Percentiles rank a stretch among this genome's conserved stretches.
phyloP scores from a whole-genome alignment of 2,113 vertebrate genomes.

The Sylvilagus bachmani region DNA sequence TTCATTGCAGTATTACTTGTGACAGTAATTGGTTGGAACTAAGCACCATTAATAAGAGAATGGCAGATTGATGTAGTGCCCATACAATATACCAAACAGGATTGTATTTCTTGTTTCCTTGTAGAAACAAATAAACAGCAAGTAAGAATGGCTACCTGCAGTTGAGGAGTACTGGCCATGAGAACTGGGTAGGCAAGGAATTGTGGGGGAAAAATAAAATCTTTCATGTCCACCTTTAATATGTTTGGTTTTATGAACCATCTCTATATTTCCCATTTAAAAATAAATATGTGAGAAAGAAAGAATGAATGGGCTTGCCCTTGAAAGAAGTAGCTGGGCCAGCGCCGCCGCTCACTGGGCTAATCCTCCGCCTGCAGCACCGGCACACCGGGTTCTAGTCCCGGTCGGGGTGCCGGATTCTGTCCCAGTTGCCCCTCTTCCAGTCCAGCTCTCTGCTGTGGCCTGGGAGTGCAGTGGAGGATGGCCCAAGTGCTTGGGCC shows the following conservation, averaged over 20 bases:
- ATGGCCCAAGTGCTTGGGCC: too few species aligned
- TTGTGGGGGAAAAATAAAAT: neutral
- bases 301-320: neutral
- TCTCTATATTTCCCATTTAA: neutral
- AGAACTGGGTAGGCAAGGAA: neutral
- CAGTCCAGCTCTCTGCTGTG: too few species aligned
- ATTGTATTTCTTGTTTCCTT: neutral
- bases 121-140: neutral
- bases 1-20: neutral
- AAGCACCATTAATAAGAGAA: neutral
- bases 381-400: too few species aligned
- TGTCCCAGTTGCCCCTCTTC: too few species aligned
- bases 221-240: neutral
- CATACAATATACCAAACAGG: neutral
- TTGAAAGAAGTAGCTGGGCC: neutral
- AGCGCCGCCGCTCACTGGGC: too few species aligned
- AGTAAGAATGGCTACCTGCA: neutral
- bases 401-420: too few species aligned
- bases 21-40: neutral
- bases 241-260: neutral
- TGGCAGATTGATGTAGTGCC: neutral
- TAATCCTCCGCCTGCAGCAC: too few species aligned
- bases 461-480: too few species aligned
- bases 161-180: accelerated
- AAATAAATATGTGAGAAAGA: slow-evolving; percentile 32